phyloP scores from a whole-genome alignment of 2,888 invertebrate genomes.

The Tipula confusa region DNA sequence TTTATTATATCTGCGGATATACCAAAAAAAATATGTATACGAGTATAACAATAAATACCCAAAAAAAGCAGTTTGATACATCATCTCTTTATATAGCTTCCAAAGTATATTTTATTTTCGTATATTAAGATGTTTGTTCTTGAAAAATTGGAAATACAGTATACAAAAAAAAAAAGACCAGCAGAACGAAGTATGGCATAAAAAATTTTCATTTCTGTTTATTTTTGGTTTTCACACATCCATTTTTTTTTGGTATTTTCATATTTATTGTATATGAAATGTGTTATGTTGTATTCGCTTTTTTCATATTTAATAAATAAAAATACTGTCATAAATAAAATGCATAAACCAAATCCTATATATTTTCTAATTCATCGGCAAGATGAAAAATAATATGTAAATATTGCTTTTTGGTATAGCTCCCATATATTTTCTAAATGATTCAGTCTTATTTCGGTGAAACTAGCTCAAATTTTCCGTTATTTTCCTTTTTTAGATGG shows the following conservation, averaged over 20 bases:
- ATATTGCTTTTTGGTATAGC: no score
- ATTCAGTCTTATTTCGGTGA: no score
- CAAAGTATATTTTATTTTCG: constrained; percentile 6
- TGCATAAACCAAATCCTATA: background rate
- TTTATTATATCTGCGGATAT: constrained; percentile 13
- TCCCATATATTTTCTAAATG: no score
- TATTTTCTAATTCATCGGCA: background rate
- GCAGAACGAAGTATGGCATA: background rate
- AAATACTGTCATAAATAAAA: background rate
- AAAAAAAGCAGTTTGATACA: constrained; percentile 16
- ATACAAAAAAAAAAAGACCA: background rate
- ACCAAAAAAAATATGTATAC: background rate
- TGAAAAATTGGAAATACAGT: background rate
- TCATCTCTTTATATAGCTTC: constrained; percentile 25
- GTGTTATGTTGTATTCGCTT: background rate
- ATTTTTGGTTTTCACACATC: constrained; percentile 25
- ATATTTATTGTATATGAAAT: constrained; percentile 25
- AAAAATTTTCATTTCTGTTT: constrained; percentile 20
- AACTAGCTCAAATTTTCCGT: no score
- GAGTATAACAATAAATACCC: background rate
- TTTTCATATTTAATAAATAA: background rate
- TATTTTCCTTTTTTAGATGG: no score
- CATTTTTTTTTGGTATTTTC: background rate
- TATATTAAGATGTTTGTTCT: constrained; percentile 25
- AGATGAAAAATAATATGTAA: background rate